Conservation (phyloP, 1,140 invertebrate species). For the Zelostemma sp. region DNA sequence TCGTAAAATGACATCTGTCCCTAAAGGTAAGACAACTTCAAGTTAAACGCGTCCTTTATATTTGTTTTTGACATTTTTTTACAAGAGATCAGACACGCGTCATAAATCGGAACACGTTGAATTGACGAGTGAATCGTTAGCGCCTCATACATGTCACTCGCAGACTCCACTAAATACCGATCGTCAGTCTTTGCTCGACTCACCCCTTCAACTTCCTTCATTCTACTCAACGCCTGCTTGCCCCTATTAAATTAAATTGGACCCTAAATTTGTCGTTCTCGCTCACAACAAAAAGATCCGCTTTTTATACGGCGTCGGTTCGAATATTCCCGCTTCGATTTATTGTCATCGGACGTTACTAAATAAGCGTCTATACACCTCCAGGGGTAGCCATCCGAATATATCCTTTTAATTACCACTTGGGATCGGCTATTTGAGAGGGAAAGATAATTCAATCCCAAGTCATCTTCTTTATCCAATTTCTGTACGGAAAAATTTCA, state of each 20-base stretch:
- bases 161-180: slow-evolving; percentile 68
- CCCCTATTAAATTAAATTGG: slow-evolving; percentile 67
- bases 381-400: slow-evolving; percentile 27
- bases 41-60: slow-evolving; percentile 4
- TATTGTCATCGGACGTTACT: slow-evolving; percentile 47
- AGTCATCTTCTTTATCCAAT: slow-evolving; percentile 30
- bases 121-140: slow-evolving; percentile 43
- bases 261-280: slow-evolving; percentile 59
- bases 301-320: slow-evolving; percentile 29
- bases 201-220: slow-evolving; percentile 50
- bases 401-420: slow-evolving; percentile 56
- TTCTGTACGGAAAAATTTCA: too few species aligned
- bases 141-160: slow-evolving; percentile 62
- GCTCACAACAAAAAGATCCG: slow-evolving; percentile 54
- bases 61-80: slow-evolving; percentile 38
- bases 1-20: too few species aligned
- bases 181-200: slow-evolving; percentile 60
- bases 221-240: slow-evolving; percentile 45
- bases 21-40: too few species aligned
- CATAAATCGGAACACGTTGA: slow-evolving; percentile 42
- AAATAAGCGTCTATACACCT: slow-evolving; percentile 25
- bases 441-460: slow-evolving; percentile 47
- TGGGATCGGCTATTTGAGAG: slow-evolving; percentile 36
- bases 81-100: slow-evolving; percentile 40
- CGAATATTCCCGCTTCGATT: slow-evolving; percentile 37